phyloP scores from a whole-genome alignment of 2,888 invertebrate genomes.

The Ophonus ardosiacus region DNA sequence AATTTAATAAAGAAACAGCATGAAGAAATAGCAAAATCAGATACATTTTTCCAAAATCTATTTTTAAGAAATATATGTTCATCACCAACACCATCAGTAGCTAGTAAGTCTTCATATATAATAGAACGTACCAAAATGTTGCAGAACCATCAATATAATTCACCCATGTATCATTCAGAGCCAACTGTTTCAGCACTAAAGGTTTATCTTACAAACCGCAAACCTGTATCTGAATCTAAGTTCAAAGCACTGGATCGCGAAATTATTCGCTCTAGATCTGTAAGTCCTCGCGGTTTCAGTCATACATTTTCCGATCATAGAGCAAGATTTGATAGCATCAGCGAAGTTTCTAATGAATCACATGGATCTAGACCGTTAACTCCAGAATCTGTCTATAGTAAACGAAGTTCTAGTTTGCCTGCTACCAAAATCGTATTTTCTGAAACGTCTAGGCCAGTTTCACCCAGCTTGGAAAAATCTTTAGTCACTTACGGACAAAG shows the following conservation, averaged over 20 bases:
- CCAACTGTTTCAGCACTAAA: conserved; percentile 80
- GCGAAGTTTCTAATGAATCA: conserved; percentile 72
- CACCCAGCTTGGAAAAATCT: conserved; percentile 72
- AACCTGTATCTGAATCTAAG: conserved; percentile 85
- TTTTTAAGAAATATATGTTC: conserved; percentile 79
- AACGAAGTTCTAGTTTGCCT: conserved; percentile 82
- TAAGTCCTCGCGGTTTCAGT: conserved; percentile 75
- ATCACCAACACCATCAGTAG: conserved; percentile 72
- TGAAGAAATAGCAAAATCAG: conserved; percentile 79
- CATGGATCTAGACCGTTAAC: conserved; percentile 71
- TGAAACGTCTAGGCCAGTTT: conserved; percentile 75
- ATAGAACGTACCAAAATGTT: conserved; percentile 84
- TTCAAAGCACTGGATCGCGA: conserved; percentile 83
- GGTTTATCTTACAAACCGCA: conserved; percentile 83
- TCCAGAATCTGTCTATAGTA: conserved; percentile 74
- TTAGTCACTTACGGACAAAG: conserved; percentile 49
- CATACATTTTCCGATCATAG: conserved; percentile 70
- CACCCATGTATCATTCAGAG: conserved; percentile 76
- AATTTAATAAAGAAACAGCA: conserved; percentile 76
- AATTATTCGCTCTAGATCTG: conserved; percentile 76
- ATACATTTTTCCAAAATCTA: conserved; percentile 85
- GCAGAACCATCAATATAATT: conserved; percentile 76
- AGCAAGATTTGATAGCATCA: conserved; percentile 72
- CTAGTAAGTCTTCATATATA: conserved; percentile 79
- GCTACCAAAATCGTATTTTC: conserved; percentile 79